Evolutionary conservation across 1,140 invertebrate genomes (phyloP).

Genomic region (Bombyx mandarina): DNA sequence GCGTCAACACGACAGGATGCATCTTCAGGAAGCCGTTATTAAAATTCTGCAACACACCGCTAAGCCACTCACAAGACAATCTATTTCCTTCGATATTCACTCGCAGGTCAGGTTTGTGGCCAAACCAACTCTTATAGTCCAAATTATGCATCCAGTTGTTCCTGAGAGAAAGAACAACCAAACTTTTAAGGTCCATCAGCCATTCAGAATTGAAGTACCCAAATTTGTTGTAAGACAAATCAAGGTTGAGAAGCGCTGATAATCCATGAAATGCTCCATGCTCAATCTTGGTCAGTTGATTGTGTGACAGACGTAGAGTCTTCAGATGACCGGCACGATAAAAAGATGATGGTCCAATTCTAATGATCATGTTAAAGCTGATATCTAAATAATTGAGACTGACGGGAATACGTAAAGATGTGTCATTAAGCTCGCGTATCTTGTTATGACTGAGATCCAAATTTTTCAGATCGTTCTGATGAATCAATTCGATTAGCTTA

Average conservation of each 20-base stretch:
- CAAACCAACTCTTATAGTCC: conserved; percentile 38
- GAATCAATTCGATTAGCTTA: conserved; percentile 29
- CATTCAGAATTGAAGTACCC: conserved; percentile 40
- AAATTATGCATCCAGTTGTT: conserved; percentile 35
- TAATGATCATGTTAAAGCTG: conserved; percentile 37
- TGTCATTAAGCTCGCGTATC: conserved; percentile 33
- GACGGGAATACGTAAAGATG: conserved; percentile 35
- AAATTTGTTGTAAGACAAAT: conserved; percentile 48
- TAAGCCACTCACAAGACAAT: conserved; percentile 48
- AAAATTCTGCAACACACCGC: conserved; percentile 32
- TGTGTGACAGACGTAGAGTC: conserved; percentile 39
- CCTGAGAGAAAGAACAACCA: conserved; percentile 35
- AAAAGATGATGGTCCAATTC: conserved; percentile 41
- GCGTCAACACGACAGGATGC: conserved; percentile 27
- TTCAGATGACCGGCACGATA: conserved; percentile 26
- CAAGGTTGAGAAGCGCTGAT: conserved; percentile 30
- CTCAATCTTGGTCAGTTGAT: conserved; percentile 32
- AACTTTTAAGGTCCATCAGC: conserved; percentile 38
- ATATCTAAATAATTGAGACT: conserved; percentile 39
- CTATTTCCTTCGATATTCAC: conserved; percentile 48
- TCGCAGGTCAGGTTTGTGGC: conserved; percentile 32
- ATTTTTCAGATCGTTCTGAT: conserved; percentile 28
- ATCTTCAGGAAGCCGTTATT: conserved; percentile 49
- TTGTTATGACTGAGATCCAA: conserved; percentile 43
- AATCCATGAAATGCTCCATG: conserved; percentile 46